Base-by-base conservation (phyloP, 2,113 vertebrate species). In the Pteropus alecto region DNA sequence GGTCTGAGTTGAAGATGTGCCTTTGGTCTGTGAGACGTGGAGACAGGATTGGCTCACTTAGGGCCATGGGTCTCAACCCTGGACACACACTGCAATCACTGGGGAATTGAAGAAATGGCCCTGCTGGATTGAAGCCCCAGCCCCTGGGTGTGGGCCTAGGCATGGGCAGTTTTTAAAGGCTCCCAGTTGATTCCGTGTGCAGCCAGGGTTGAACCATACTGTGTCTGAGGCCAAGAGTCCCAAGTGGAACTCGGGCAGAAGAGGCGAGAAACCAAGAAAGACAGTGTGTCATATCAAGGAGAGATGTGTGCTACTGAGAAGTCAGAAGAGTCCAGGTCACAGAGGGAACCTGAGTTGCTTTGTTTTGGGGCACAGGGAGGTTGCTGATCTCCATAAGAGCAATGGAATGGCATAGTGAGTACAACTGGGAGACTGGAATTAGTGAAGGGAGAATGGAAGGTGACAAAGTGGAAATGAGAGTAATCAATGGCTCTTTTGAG, bases 381-480 rank as follows among this genome's bases (percentile, higher is more conserved):
- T 65, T 83, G 82, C 15, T 71, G 76, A 83, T 43, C 83, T 13
- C 4, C 3, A 35, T 68, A 74, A 74, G 22, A 85, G 26, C 1
- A 0, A 41, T 56, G 41, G 33, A 46, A 60, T 77, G 54, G n/a
- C 54, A 13, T 58, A 10, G 5, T 46, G 54, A 48, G 51, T 22
- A 46, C 26, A 4, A 51, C 70, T 10, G 35, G 74, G 76, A 86
- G 70, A 21, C 14, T 58, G 67, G 67, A 83, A 43, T 60, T 46
- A 77, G 60, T 21, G 22, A 46, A 78, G 48, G 65, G 63, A 73
- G 46, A 92, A 71, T n/a, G 43, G 28, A 41, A 68, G 85, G 11
- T 43, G 19, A 94, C 67, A 92, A 97, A 96, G 92, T 84, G 74
- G 96, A 98, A 95, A 92, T 84, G 92, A 97, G 65, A 95, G 90